A percentile compares a stretch with the other conserved stretches of the same genome.
These are phyloP conservation scores for Delichon dasypus DNA, from an alignment of 2,797 vertebrate genomes.

Conservation along the genomic window DNA sequence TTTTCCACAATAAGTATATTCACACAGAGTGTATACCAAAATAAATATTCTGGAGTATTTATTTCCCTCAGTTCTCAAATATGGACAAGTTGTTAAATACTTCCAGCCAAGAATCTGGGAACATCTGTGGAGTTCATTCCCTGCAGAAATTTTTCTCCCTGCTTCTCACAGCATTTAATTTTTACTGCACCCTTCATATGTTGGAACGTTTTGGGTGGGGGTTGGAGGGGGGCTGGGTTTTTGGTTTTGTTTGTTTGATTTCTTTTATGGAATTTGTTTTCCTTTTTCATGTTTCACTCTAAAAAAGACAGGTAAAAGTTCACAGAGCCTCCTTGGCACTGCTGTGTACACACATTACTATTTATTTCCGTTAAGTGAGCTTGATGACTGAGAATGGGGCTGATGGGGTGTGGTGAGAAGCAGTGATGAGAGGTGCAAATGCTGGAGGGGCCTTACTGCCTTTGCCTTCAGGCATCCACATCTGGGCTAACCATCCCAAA, in stretches of 20 bases:
- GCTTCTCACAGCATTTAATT: neutral
- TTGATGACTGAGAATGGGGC: neutral
- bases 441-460: neutral
- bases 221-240: accelerated
- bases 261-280: neutral
- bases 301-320: conserved; percentile 9
- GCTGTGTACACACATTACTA: neutral
- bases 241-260: neutral
- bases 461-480: conserved; percentile 14
- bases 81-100: conserved; percentile 41
- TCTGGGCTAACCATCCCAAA: conserved; percentile 31
- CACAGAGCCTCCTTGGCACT: neutral
- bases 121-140: conserved; percentile 56
- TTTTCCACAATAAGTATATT: conserved; percentile 22
- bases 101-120: conserved; percentile 37
- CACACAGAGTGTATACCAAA: conserved; percentile 26
- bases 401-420: neutral
- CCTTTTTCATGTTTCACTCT: neutral
- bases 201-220: accelerated
- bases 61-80: neutral
- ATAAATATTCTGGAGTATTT: conserved; percentile 46
- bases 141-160: conserved; percentile 8
- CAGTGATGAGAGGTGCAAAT: neutral
- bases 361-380: conserved; percentile 6
- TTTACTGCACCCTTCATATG: neutral